Base-by-base conservation (phyloP, 2,113 vertebrate genomes). In the Scopus umbretta region DNA sequence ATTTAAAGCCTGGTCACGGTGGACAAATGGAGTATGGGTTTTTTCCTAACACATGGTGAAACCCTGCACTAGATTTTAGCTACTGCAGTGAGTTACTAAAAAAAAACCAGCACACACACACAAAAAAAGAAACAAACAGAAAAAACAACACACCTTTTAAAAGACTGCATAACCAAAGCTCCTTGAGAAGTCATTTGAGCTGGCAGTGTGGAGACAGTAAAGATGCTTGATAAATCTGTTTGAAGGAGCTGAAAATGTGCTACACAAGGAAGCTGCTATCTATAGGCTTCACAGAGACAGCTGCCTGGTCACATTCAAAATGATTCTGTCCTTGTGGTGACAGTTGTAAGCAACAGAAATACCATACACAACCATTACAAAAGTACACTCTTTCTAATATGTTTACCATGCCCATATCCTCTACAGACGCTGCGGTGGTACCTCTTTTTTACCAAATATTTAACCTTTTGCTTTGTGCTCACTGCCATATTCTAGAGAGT, bases 211-310 rank as follows among this genome's bases (percentile, higher is more conserved):
- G 86, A 94, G 96, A 87, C 92, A 76, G 93, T 55, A 82, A 97
- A 95, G 94, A 97, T 94, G 95, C 72, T 88, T 89, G 91, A 95
- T 92, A 93, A 97, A 97, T 89, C 84, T 96, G 92, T 96, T 84
- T 92, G 93, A 86, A 91, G 89, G 94, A 96, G 92, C 95, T 96
- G 92, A 87, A 97, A 97, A 95, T 84, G 83, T 75, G 91, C 93
- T 87, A 88, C 94, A 92, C 90, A 92, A 94, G 94, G 89, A 88
- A 96, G 96, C 92, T 95, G 95, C 96, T 95, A 96, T 96, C 96
- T 94, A 91, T 93, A 96, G 94, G 89, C 80, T 86, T 90, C 75
- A 45, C 88, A 90, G 81, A 78, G 95, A 85, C 95, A 93, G 90
- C 95, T 96, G 92, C 95, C 94, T 81, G 92, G 80, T 86, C 96